Conservation (phyloP, 2,113 vertebrate species). For the Chauna torquata region DNA sequence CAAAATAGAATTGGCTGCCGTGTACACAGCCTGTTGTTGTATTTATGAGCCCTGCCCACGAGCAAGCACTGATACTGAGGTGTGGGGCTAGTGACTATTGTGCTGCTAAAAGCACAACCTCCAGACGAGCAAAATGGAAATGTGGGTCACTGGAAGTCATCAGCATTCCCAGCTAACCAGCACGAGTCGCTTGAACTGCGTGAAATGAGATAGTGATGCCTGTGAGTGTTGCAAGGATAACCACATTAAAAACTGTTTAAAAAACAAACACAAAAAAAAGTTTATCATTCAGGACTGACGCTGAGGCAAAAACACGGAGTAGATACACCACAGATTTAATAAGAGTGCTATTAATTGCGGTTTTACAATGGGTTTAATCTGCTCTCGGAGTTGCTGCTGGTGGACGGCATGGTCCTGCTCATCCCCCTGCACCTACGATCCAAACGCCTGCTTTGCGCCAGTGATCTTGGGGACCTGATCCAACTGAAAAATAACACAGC, state of each 20-base stretch:
- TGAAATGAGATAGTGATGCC: neutral
- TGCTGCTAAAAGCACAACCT: neutral
- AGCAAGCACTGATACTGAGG: neutral
- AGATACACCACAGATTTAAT: neutral
- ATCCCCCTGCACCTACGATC: neutral
- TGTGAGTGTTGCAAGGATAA: neutral
- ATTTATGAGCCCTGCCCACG: neutral
- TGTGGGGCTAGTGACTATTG: neutral
- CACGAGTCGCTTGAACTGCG: neutral
- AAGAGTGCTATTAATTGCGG: neutral
- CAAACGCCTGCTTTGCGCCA: neutral
- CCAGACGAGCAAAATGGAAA: neutral
- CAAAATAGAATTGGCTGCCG: neutral
- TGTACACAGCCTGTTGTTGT: neutral
- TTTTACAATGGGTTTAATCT: neutral
- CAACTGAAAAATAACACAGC: neutral
- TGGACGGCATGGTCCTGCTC: neutral
- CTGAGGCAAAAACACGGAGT: fast-evolving
- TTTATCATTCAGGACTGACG: neutral
- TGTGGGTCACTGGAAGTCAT: neutral
- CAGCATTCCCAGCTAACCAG: neutral
- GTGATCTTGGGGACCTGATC: neutral
- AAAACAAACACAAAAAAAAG: neutral
- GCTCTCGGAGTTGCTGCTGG: neutral
- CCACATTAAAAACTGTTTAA: neutral